Percentiles rank a stretch among this genome's conserved stretches.
Evolutionary conservation across 92 coral and sea anemone genomes (phyloP).

Genomic region (Zoanthus sociatus): DNA sequence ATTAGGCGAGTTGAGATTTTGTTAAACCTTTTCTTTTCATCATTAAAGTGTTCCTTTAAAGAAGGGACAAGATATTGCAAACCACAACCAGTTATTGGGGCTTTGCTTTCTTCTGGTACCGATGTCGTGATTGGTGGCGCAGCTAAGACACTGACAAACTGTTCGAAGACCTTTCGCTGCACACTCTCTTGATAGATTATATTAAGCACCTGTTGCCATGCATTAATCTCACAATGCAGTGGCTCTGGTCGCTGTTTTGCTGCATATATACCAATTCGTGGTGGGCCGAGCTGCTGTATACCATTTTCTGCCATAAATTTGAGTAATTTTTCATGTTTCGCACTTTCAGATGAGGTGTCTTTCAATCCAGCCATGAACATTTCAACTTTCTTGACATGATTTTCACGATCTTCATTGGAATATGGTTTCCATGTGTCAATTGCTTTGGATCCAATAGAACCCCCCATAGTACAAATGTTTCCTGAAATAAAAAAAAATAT

Average conservation of each 20-base stretch:
- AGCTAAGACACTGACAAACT: slow-evolving; percentile 44
- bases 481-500: slow-evolving; percentile 15
- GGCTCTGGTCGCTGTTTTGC: slow-evolving; percentile 54
- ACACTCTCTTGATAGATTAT: slow-evolving; percentile 44
- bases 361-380: slow-evolving; percentile 28
- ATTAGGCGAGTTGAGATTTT: slow-evolving; percentile 50
- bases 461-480: slow-evolving; percentile 60
- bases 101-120: slow-evolving; percentile 19
- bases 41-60: slow-evolving; percentile 40
- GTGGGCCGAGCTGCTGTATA: slow-evolving; percentile 49
- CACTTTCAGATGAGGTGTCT: slow-evolving; percentile 19
- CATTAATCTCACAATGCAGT: slow-evolving; percentile 44
- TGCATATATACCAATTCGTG: slow-evolving; percentile 51
- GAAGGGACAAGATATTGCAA: slow-evolving; percentile 37
- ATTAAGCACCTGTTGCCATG: slow-evolving; percentile 24
- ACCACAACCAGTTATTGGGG: slow-evolving; percentile 44
- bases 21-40: slow-evolving; percentile 47
- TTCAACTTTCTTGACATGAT: slow-evolving; percentile 28
- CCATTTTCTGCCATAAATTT: slow-evolving; percentile 40
- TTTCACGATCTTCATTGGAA: slow-evolving; percentile 41
- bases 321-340: slow-evolving; percentile 36
- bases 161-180: slow-evolving; percentile 37
- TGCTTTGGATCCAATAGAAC: slow-evolving; percentile 43
- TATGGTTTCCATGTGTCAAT: slow-evolving; percentile 62
- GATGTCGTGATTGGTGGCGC: slow-evolving; percentile 23